Evolutionary conservation across 2,113 vertebrate genomes (phyloP).

Genomic region (Pampusana beccarii): DNA sequence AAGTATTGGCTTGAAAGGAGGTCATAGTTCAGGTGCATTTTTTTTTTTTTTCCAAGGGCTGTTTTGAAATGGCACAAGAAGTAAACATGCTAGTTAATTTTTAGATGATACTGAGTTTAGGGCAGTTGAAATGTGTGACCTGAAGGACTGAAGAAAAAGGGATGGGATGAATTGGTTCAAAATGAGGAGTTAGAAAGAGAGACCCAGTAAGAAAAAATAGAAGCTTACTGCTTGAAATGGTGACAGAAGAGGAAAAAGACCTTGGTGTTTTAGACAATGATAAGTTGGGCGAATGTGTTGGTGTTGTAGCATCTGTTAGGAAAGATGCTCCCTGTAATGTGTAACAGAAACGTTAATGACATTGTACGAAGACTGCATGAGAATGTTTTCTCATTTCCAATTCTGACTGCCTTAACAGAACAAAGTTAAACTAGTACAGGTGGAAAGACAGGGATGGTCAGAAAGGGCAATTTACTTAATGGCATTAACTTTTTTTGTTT

Average conservation of each 20-base stretch:
- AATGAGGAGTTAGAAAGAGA: not conserved
- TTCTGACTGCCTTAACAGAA: not conserved
- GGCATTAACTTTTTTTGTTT: not conserved
- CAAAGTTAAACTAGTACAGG: not conserved
- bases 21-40: not conserved
- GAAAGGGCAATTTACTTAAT: not conserved
- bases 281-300: not conserved
- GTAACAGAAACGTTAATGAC: rapidly evolving
- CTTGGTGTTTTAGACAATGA: not conserved
- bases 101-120: not conserved
- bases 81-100: not conserved
- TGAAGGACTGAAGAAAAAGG: not conserved
- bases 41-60: not conserved
- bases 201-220: not conserved
- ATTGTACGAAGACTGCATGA: not conserved
- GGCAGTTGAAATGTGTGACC: not conserved
- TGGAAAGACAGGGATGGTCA: not conserved
- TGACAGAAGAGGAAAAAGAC: not conserved
- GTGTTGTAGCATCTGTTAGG: not conserved
- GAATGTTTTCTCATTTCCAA: not conserved
- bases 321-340: not conserved
- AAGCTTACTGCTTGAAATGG: not conserved
- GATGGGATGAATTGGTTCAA: not conserved
- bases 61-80: not conserved
- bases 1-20: not conserved